Percentiles rank a stretch among this genome's conserved stretches.
Evolutionary conservation across 2,888 invertebrate species (phyloP).

Genomic region (Lottia gigantea): DNA sequence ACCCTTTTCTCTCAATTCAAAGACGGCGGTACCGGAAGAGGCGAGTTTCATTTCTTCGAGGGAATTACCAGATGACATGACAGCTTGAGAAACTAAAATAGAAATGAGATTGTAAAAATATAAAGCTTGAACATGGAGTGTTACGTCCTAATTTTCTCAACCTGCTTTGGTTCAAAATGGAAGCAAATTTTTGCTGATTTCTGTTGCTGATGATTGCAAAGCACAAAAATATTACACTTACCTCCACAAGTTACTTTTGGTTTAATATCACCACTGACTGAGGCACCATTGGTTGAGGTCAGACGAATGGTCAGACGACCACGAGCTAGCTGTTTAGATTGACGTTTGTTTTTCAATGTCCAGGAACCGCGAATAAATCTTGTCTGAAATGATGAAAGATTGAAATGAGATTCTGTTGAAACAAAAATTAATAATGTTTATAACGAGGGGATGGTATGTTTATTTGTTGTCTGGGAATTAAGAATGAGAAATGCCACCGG

Average conservation of each 20-base stretch:
- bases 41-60: constrained; percentile 18
- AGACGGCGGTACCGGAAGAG: constrained; percentile 37
- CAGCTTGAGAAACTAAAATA: constrained; percentile 36
- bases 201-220: no score
- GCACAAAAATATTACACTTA: constrained; percentile 22
- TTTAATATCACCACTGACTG: constrained; percentile 41
- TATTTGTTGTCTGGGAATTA: background rate
- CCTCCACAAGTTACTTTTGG: constrained; percentile 43
- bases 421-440: background rate
- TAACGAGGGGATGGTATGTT: background rate
- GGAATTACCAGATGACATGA: constrained; percentile 32
- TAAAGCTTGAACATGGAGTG: background rate
- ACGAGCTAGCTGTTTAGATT: constrained; percentile 49
- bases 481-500: background rate
- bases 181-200: no score
- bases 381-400: constrained; percentile 23
- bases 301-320: constrained; percentile 46
- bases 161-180: no score
- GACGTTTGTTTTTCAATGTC: constrained; percentile 36
- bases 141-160: no score
- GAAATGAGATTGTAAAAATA: background rate
- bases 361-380: constrained; percentile 36
- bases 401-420: background rate
- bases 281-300: constrained; percentile 42
- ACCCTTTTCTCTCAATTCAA: constrained; percentile 33